Percentiles rank a stretch among this genome's conserved stretches.
These are phyloP conservation scores for Bellardia pandia DNA, from an alignment of 2,888 invertebrate species.

Conservation along the genomic window DNA sequence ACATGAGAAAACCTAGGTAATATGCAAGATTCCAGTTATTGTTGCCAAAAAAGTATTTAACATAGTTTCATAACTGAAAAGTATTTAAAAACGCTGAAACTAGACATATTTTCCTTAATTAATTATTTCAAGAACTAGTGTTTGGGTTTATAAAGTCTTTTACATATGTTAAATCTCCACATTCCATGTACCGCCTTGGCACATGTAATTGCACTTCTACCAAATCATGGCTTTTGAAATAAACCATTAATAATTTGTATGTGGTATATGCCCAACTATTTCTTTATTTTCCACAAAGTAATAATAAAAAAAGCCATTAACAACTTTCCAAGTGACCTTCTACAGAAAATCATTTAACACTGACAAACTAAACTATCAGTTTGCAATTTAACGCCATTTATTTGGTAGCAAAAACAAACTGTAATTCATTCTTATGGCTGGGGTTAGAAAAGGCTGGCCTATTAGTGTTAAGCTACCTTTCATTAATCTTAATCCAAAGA, in stretches of 20 bases:
- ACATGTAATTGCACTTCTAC: not conserved
- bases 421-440: constrained; percentile 4
- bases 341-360: constrained; percentile 41
- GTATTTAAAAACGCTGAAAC: no score
- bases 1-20: no score
- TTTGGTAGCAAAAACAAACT: constrained; percentile 19
- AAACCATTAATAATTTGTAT: constrained; percentile 35
- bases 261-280: not conserved
- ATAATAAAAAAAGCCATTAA: constrained; percentile 22
- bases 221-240: not conserved
- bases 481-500: constrained; percentile 72
- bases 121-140: no score
- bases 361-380: constrained; percentile 50
- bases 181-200: not conserved
- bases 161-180: no score
- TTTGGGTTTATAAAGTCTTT: no score
- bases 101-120: no score
- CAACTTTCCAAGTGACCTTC: constrained; percentile 18
- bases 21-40: no score
- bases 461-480: constrained; percentile 48
- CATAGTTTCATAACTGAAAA: no score
- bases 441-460: constrained; percentile 19
- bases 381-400: constrained; percentile 55
- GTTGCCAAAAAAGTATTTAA: no score
- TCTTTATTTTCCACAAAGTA: not conserved